phyloP scores from a whole-genome alignment of 2,797 vertebrate species.

The Tenualosa ilisha region DNA sequence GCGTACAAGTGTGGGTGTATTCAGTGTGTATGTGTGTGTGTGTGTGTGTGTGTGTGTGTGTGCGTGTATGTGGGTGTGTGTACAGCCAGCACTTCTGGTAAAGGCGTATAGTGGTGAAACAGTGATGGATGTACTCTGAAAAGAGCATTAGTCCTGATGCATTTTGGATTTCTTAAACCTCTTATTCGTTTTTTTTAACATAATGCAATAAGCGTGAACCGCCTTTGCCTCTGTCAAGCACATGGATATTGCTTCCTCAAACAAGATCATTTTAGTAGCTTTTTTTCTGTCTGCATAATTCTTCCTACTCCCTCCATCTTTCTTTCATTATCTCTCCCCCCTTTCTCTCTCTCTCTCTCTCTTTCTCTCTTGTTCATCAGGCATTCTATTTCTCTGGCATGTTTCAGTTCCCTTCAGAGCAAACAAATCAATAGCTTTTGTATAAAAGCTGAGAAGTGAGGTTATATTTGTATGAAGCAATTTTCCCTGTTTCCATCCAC shows the following conservation, averaged over 20 bases:
- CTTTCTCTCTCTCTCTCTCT: conserved; percentile 61
- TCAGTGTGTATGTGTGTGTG: conserved; percentile 44
- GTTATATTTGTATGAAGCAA: conserved; percentile 68
- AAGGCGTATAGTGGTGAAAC: conserved; percentile 76
- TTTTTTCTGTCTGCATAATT: conserved; percentile 43
- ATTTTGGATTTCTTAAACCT: conserved; percentile 80
- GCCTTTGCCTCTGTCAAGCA: conserved; percentile 74
- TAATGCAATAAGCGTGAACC: conserved; percentile 77
- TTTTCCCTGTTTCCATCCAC: conserved; percentile 69
- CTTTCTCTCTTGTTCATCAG: conserved; percentile 65
- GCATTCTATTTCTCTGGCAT: conserved; percentile 59
- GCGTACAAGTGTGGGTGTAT: neutral
- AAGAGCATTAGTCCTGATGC: conserved; percentile 81
- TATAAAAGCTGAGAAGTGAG: conserved; percentile 74
- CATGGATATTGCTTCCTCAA: conserved; percentile 68
- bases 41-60: conserved; percentile 18
- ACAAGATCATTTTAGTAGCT: conserved; percentile 45
- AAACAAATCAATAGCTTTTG: conserved; percentile 74
- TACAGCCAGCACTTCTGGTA: conserved; percentile 71
- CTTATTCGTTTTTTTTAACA: conserved; percentile 66
- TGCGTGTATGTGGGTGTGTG: conserved; percentile 18
- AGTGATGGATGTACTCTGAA: conserved; percentile 84
- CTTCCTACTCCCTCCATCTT: conserved; percentile 76
- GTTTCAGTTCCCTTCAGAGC: conserved; percentile 77
- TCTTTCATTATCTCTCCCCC: conserved; percentile 66